Percentiles rank a stretch among this genome's conserved stretches.
phyloP scores from a whole-genome alignment of 2,797 vertebrate genomes.

The Hoplostethus atlanticus region DNA sequence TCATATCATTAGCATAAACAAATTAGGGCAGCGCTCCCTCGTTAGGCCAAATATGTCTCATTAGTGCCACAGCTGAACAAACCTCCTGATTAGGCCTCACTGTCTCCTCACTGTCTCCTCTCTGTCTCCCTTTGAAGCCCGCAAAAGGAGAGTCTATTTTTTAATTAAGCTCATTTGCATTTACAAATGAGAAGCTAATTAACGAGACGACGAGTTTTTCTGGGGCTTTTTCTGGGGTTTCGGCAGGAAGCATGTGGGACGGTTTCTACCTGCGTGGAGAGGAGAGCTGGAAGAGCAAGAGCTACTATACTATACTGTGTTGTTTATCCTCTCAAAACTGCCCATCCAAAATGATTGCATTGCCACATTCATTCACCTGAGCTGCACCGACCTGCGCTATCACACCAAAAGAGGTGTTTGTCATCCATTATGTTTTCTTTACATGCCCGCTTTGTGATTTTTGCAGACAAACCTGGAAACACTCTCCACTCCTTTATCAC shows the following conservation, averaged over 20 bases:
- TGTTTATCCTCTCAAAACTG: conserved; percentile 17
- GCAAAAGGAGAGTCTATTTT: conserved; percentile 84
- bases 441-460: neutral
- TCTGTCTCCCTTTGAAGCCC: conserved; percentile 78
- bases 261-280: conserved; percentile 66
- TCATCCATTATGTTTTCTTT: neutral
- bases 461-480: neutral
- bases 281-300: conserved; percentile 16
- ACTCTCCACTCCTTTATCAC: neutral
- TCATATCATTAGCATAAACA: conserved; percentile 89
- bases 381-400: no score
- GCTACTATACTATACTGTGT: neutral
- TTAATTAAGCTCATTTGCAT: conserved; percentile 88
- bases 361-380: conserved; percentile 20
- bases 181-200: conserved; percentile 87
- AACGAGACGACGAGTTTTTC: conserved; percentile 76
- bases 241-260: conserved; percentile 75
- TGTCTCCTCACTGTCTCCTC: neutral
- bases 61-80: conserved; percentile 87
- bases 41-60: conserved; percentile 85
- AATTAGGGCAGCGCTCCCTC: conserved; percentile 86
- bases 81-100: conserved; percentile 83
- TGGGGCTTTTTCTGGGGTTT: conserved; percentile 66
- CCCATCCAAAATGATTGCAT: conserved; percentile 5
- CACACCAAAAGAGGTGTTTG: no score